phyloP scores from a whole-genome alignment of 2,797 vertebrate species.

The Epinephelus malabaricus region DNA sequence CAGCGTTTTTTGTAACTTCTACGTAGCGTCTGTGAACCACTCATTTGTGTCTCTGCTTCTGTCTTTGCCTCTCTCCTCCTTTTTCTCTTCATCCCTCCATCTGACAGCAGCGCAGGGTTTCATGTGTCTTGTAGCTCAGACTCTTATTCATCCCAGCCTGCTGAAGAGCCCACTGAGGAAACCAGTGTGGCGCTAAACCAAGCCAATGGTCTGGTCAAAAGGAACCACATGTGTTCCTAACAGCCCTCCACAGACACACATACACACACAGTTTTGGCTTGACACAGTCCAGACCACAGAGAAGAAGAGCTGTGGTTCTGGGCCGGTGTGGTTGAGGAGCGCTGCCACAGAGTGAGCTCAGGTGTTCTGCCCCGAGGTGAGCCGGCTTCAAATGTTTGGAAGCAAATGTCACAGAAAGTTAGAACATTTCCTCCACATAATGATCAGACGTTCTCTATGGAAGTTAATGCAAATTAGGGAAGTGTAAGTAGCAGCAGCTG shows the following conservation, averaged over 20 bases:
- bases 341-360: slow-evolving; percentile 56
- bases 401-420: slow-evolving; percentile 51
- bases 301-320: slow-evolving; percentile 42
- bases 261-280: slow-evolving; percentile 14
- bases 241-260: slow-evolving; percentile 33
- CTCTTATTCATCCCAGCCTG: slow-evolving; percentile 58
- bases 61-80: slow-evolving; percentile 17
- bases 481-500: slow-evolving; percentile 56
- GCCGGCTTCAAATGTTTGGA: slow-evolving; percentile 41
- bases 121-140: slow-evolving; percentile 62
- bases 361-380: slow-evolving; percentile 61
- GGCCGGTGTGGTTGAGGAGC: not conserved
- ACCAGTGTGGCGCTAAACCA: slow-evolving; percentile 63
- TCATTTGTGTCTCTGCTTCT: slow-evolving; percentile 13
- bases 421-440: slow-evolving; percentile 42
- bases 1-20: not conserved
- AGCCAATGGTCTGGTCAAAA: slow-evolving; percentile 65
- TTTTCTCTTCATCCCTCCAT: slow-evolving; percentile 42
- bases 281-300: slow-evolving; percentile 68
- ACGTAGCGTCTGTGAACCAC: not conserved
- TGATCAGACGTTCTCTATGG: slow-evolving; percentile 45
- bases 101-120: slow-evolving; percentile 53
- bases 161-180: slow-evolving; percentile 63
- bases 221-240: slow-evolving; percentile 66
- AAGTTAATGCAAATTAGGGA: slow-evolving; percentile 50